Conservation (phyloP, 2,113 vertebrate genomes). For the Eulemur macaco region DNA sequence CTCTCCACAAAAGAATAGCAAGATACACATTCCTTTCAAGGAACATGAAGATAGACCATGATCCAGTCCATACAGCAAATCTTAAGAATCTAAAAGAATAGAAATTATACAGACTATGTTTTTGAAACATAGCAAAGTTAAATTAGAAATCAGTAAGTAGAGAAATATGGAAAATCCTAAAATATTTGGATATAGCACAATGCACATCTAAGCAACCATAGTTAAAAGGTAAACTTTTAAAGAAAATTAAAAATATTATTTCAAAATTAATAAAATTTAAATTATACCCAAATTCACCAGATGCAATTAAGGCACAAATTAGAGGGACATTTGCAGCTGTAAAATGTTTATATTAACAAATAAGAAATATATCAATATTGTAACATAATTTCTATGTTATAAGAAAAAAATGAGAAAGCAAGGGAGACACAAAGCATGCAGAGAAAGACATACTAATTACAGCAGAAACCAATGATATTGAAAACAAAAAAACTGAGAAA, state of each 20-base stretch:
- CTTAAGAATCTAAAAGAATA: background rate
- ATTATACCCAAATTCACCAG: background rate
- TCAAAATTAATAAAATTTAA: background rate
- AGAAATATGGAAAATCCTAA: background rate
- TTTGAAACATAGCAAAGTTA: background rate
- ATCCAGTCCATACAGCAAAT: background rate
- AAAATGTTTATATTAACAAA: background rate
- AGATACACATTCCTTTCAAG: background rate
- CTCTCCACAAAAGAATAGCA: background rate
- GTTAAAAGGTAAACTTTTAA: background rate
- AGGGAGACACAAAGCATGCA: background rate
- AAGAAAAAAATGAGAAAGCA: background rate
- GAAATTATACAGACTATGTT: background rate
- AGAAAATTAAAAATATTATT: background rate
- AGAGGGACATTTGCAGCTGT: background rate
- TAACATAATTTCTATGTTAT: background rate
- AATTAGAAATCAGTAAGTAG: background rate
- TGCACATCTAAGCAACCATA: background rate
- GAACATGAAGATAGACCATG: background rate
- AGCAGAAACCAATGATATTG: background rate
- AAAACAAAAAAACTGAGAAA: background rate
- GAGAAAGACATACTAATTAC: background rate
- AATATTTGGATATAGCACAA: background rate
- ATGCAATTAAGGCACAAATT: background rate
- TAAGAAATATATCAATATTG: background rate